Evolutionary conservation across 2,113 vertebrate species (phyloP).

Genomic region (Ginglymostoma cirratum): DNA sequence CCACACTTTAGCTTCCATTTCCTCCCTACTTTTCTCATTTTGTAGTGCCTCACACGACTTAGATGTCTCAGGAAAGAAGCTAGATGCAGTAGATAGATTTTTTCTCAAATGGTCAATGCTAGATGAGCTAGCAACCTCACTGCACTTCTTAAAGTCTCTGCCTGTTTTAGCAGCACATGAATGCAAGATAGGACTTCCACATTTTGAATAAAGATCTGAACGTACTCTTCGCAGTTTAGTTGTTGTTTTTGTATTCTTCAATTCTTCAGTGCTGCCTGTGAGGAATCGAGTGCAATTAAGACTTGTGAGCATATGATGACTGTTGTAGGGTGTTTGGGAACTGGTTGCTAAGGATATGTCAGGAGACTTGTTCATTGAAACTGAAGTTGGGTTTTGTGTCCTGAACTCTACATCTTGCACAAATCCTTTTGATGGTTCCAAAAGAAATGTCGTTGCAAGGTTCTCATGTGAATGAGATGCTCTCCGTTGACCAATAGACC

Average conservation of each 20-base stretch:
- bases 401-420: not conserved
- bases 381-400: not conserved
- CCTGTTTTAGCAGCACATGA: not conserved
- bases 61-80: not conserved
- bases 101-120: not conserved
- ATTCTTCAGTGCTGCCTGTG: not conserved
- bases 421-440: not conserved
- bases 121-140: not conserved
- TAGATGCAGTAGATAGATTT: not conserved
- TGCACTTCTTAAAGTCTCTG: not conserved
- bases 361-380: not conserved
- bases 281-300: not conserved
- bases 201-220: constrained; percentile 14
- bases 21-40: not conserved
- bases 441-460: not conserved
- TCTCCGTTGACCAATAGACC: not conserved
- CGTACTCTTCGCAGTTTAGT: not conserved
- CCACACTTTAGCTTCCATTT: constrained; percentile 9
- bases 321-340: not conserved
- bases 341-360: not conserved
- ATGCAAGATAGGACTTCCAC: not conserved
- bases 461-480: not conserved
- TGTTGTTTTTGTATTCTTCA: not conserved
- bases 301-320: not conserved
- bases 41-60: not conserved